phyloP scores from a whole-genome alignment of 2,888 invertebrate genomes.

The Schizotus pectinicornis region DNA sequence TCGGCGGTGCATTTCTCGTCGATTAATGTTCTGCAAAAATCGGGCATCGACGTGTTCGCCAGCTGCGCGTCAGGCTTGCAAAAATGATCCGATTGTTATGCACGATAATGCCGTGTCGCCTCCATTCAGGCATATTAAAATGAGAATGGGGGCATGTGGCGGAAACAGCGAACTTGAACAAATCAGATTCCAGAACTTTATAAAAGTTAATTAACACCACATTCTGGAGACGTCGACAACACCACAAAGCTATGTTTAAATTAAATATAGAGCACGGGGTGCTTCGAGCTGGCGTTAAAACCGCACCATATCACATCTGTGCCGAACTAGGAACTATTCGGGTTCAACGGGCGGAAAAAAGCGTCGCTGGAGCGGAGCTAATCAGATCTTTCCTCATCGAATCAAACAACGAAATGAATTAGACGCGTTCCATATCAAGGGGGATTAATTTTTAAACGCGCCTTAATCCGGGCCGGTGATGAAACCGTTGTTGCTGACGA shows the following conservation, averaged over 20 bases:
- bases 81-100: too few species aligned
- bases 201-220: constrained; percentile 38
- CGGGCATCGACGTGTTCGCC: too few species aligned
- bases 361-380: constrained; percentile 1
- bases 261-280: constrained; percentile 24
- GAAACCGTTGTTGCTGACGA: neutral
- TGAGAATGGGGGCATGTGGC: constrained; percentile 29
- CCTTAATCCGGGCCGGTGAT: constrained; percentile 8
- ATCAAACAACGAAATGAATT: neutral
- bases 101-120: too few species aligned
- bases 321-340: constrained; percentile 19
- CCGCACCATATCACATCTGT: constrained; percentile 9
- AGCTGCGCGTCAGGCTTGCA: too few species aligned
- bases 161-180: constrained; percentile 36
- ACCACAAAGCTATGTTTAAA: constrained; percentile 31
- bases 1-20: too few species aligned
- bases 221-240: constrained; percentile 31
- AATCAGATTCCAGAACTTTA: constrained; percentile 41
- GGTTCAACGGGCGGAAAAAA: constrained; percentile 15
- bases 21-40: too few species aligned
- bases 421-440: neutral
- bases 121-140: constrained; percentile 23
- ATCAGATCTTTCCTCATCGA: neutral
- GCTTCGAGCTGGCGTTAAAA: constrained; percentile 16
- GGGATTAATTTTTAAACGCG: constrained; percentile 5